Conservation (phyloP, 2,888 invertebrate genomes). For the Byasa hedistus region DNA sequence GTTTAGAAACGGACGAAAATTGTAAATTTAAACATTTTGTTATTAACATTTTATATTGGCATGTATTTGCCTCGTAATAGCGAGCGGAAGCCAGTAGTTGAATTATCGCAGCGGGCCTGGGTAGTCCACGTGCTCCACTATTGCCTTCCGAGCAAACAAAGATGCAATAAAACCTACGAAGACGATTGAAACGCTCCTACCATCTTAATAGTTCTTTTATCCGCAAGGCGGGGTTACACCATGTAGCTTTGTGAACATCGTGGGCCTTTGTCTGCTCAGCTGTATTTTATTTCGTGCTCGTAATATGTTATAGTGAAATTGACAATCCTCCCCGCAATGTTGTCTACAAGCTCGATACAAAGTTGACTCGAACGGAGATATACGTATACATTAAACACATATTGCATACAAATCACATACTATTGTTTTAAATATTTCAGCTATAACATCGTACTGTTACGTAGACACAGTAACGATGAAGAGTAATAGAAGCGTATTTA, state of each 20-base stretch:
- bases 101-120: conserved; percentile 54
- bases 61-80: conserved; percentile 55
- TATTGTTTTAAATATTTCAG: too few species aligned
- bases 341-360: neutral
- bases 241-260: conserved; percentile 57
- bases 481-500: neutral
- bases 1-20: neutral
- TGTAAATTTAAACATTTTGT: neutral
- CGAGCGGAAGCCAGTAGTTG: conserved; percentile 64
- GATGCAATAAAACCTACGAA: conserved; percentile 71
- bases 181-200: conserved; percentile 54
- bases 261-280: conserved; percentile 47
- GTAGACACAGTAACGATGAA: neutral
- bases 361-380: neutral
- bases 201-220: conserved; percentile 66
- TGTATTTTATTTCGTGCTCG: conserved; percentile 53
- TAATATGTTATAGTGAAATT: conserved; percentile 27
- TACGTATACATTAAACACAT: neutral
- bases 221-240: conserved; percentile 60
- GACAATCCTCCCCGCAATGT: conserved; percentile 14
- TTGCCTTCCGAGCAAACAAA: conserved; percentile 69
- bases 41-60: conserved; percentile 7
- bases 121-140: conserved; percentile 41
- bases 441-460: too few species aligned
- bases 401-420: neutral